phyloP scores from a whole-genome alignment of 2,888 invertebrate genomes.

The Priocnemis perturbator region DNA sequence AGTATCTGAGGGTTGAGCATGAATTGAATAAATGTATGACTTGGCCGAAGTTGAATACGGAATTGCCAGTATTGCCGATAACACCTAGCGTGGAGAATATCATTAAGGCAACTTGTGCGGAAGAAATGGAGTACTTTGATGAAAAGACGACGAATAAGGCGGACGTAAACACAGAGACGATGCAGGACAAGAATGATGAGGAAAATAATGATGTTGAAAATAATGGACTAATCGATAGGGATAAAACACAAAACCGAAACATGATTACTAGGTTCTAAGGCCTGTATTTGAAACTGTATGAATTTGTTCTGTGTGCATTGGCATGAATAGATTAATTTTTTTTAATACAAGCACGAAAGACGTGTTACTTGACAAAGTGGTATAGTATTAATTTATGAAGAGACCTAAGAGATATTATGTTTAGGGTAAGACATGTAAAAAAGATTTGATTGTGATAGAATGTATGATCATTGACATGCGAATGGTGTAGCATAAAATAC shows the following conservation, averaged over 20 bases:
- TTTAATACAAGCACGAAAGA: neutral
- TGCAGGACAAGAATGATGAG: neutral
- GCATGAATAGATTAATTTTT: neutral
- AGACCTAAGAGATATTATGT: neutral
- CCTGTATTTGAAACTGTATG: neutral
- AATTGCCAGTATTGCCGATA: conserved; percentile 59
- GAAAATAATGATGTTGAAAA: conserved; percentile 48
- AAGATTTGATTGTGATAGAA: conserved; percentile 3
- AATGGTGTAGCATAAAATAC: conserved; percentile 1
- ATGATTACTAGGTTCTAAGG: conserved; percentile 45
- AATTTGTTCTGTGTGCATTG: neutral
- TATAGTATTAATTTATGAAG: neutral
- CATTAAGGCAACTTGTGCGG: conserved; percentile 36
- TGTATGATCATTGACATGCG: neutral
- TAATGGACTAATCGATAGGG: conserved; percentile 44
- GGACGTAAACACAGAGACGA: conserved; percentile 7
- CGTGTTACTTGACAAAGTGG: neutral
- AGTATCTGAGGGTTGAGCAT: conserved; percentile 80
- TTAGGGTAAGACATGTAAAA: neutral
- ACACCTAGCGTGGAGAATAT: conserved; percentile 63
- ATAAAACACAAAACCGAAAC: conserved; percentile 24
- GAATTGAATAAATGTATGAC: conserved; percentile 78
- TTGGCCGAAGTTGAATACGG: conserved; percentile 79
- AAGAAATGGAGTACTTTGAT: conserved; percentile 11
- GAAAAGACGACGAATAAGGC: neutral